Percentiles rank a stretch among this genome's conserved stretches.
Conservation (phyloP, 2,113 vertebrate genomes). For the Nibea albiflora region DNA sequence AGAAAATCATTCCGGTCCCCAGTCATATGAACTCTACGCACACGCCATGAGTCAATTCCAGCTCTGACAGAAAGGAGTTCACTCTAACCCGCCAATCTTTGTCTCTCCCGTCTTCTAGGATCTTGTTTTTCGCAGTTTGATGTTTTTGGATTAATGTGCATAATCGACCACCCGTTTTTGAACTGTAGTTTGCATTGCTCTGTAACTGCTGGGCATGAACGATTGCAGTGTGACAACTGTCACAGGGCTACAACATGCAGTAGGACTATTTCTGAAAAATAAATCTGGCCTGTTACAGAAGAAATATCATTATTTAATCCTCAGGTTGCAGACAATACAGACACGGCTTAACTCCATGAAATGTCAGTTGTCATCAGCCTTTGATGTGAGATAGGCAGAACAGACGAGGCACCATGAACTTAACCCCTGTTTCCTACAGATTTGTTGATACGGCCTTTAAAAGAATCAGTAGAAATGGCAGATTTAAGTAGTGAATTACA, state of each 20-base stretch:
- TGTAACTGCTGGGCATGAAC: constrained; percentile 9
- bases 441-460: not conserved
- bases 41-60: constrained; percentile 81
- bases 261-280: not conserved
- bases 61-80: constrained; percentile 66
- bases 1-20: constrained; percentile 83
- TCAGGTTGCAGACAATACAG: not conserved
- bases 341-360: not conserved
- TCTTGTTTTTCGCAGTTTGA: not conserved
- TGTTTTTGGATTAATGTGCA: constrained; percentile 21
- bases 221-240: constrained; percentile 16
- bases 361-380: constrained; percentile 11
- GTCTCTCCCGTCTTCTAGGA: constrained; percentile 4
- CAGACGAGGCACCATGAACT: not conserved
- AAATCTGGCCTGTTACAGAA: not conserved
- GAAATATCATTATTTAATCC: not conserved
- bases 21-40: constrained; percentile 84
- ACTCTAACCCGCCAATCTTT: constrained; percentile 28
- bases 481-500: not conserved
- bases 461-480: not conserved
- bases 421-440: not conserved
- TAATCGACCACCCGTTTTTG: not conserved
- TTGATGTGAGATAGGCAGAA: not conserved
- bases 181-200: not conserved
- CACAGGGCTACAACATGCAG: constrained; percentile 1